Evolutionary conservation across 2,113 vertebrate species (phyloP), one percentile per base, ranked within the genome.

Genomic region (Vidua macroura): DNA sequence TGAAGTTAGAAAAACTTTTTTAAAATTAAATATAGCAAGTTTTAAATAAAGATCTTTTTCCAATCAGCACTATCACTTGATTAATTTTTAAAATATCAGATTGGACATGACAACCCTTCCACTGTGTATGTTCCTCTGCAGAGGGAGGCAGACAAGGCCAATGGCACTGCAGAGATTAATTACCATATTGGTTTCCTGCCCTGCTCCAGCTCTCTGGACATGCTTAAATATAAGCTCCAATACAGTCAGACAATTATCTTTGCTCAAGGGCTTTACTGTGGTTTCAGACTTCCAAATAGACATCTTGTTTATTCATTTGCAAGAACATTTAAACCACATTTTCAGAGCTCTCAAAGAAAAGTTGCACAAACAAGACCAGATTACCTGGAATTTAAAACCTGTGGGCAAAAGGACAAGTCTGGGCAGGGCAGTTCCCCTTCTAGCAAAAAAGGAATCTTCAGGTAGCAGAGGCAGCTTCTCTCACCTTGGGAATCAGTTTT

Each of bases 401-500:
- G 13, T 7, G 39, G 25, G 69, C 41, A 68, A 48, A 64, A 5
- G 20, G 37, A 41, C 43, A 85, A 52, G 35, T 24, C n/a, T 19
- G 44, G 35, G n/a, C 55, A 62, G 24, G 49, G 15, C 15, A 35
- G 37, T 7, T 53, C 19, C 43, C 33, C 23, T 37, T 86, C 51
- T 2, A 59, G 58, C 72, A 56, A 60, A 30, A 35, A 43, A 33
- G 23, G 5, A 7, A 41, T 14, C 55, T 44, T n/a, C 35, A 37
- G 46, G 33, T 46, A 14, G 33, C 48, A 66, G 37, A 53, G 51
- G 31, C 35, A 72, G 60, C 46, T 37, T 18, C 9, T 31, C 25
- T 31, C 8, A 2, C 4, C 35, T n/a, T 5, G 1, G 39, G 11
- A 18, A 58, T 7, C 3, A 7, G 14, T 39, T 24, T 68, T 52